These are phyloP conservation scores for Catocala nupta DNA, from an alignment of 2,888 invertebrate genomes.

Conservation along the genomic window DNA sequence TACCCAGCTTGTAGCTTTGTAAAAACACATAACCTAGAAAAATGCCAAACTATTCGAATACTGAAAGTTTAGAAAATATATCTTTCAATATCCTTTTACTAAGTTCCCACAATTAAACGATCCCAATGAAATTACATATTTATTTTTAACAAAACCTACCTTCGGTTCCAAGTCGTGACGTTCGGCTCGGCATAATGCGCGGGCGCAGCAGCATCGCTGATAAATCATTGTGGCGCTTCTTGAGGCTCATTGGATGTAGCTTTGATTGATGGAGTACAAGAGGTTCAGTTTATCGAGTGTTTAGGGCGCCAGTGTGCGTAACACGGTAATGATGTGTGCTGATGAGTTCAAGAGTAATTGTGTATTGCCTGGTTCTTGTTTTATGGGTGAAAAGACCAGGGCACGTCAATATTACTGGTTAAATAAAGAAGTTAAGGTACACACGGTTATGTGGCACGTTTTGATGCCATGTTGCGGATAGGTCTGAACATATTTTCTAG, in stretches of 20 bases:
- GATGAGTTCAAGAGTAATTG: conserved; percentile 29
- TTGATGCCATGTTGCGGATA: no score
- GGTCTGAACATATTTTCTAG: no score
- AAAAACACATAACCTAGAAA: background rate
- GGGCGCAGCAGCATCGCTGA: conserved; percentile 55
- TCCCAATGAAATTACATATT: conserved; percentile 36
- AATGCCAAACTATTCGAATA: background rate
- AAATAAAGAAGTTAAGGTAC: no score
- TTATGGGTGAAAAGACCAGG: background rate
- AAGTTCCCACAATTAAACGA: conserved; percentile 50
- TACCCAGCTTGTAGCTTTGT: no score
- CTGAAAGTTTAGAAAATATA: no score
- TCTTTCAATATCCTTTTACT: conserved; percentile 7
- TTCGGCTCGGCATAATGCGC: conserved; percentile 54
- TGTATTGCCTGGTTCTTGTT: background rate
- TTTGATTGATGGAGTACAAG: conserved; percentile 73
- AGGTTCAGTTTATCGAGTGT: conserved; percentile 51
- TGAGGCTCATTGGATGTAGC: conserved; percentile 74
- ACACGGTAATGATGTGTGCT: conserved; percentile 45
- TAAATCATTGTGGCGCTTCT: conserved; percentile 85
- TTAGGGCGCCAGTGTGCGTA: conserved; percentile 48
- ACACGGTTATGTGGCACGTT: no score
- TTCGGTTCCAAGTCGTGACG: conserved; percentile 59
- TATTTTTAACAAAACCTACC: conserved; percentile 44
- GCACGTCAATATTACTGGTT: no score